phyloP scores from a whole-genome alignment of 2,113 vertebrate species.

The Protobothrops mucrosquamatus region DNA sequence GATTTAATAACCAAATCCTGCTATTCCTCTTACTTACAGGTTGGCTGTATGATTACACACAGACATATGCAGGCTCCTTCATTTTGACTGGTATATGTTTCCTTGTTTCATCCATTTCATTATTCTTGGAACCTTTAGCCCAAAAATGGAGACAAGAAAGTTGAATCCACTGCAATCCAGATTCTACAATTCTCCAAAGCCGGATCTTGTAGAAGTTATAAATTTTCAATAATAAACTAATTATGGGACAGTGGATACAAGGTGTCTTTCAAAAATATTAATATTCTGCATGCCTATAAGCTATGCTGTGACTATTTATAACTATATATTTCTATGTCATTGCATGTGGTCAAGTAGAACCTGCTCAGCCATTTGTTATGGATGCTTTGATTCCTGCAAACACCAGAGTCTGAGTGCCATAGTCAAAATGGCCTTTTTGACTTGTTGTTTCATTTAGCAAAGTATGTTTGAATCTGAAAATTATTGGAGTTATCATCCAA shows the following conservation, averaged over 20 bases:
- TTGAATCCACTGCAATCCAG: slow-evolving; percentile 16
- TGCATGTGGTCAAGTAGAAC: not conserved
- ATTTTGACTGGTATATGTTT: slow-evolving; percentile 88
- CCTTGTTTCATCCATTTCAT: slow-evolving; percentile 82
- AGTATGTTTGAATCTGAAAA: not conserved
- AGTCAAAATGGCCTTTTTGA: not conserved
- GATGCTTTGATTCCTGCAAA: not conserved
- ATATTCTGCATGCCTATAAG: not conserved
- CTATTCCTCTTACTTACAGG: slow-evolving; percentile 69
- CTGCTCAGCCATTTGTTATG: not conserved
- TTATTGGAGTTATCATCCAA: not conserved
- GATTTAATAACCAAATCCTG: slow-evolving; percentile 26
- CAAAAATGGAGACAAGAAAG: slow-evolving; percentile 74
- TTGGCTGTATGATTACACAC: slow-evolving; percentile 89
- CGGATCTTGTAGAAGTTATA: not conserved
- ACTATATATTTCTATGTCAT: not conserved
- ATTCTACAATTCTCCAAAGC: not conserved
- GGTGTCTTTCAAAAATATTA: not conserved
- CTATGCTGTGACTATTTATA: not conserved
- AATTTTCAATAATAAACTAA: not conserved
- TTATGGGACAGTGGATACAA: not conserved
- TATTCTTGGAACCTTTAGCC: slow-evolving; percentile 85
- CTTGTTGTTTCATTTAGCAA: not conserved
- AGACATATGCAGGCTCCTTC: slow-evolving; percentile 88
- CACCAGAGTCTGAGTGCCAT: not conserved